These are phyloP conservation scores for Perithous albicinctus DNA, from an alignment of 2,888 invertebrate genomes.

Conservation along the genomic window DNA sequence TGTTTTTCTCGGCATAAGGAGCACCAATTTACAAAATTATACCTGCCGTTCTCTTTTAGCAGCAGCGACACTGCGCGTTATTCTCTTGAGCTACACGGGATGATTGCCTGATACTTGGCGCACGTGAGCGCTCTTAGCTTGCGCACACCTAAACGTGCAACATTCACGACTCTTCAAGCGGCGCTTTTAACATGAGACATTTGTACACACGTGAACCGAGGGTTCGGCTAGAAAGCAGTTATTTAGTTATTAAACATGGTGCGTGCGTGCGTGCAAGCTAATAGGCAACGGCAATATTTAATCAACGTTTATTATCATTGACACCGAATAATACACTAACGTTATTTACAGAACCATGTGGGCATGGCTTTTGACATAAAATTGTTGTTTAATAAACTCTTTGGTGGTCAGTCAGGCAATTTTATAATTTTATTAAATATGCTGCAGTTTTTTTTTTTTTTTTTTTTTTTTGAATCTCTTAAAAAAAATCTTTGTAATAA, in stretches of 20 bases:
- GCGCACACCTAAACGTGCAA: constrained; percentile 69
- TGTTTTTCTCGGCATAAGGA: no score
- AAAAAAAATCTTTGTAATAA: no score
- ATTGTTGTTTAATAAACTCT: neutral
- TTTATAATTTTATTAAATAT: neutral
- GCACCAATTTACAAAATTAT: neutral
- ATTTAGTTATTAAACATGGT: neutral
- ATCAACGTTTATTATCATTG: constrained; percentile 28
- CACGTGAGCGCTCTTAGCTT: constrained; percentile 72
- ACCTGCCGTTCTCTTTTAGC: constrained; percentile 3
- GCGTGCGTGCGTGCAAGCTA: constrained; percentile 14
- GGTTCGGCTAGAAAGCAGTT: constrained; percentile 7
- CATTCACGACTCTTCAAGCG: constrained; percentile 49
- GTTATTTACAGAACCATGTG: constrained; percentile 15
- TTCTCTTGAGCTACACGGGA: constrained; percentile 52
- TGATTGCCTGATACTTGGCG: constrained; percentile 75
- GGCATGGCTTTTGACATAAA: constrained; percentile 5
- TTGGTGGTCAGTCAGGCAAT: neutral
- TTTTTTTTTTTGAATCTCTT: no score
- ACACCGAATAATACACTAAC: neutral
- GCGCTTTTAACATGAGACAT: constrained; percentile 9
- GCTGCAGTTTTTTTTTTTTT: no score
- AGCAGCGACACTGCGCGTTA: constrained; percentile 31
- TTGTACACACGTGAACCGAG: neutral
- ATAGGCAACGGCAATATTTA: neutral